Evolutionary conservation across 2,113 vertebrate genomes (phyloP).

Genomic region (Centropus bengalensis): DNA sequence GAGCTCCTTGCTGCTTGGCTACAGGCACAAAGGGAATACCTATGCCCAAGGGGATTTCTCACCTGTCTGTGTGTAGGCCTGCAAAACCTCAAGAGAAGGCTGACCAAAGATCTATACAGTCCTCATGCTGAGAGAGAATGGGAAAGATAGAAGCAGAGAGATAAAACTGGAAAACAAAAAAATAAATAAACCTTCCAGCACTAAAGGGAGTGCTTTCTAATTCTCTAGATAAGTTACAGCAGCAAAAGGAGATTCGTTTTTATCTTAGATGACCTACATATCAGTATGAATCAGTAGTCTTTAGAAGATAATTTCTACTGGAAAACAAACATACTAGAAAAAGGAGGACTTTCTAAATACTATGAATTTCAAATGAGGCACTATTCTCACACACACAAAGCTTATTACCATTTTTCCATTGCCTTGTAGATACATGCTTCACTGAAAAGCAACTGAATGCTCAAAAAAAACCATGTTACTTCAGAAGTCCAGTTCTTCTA

Average conservation of each 20-base stretch:
- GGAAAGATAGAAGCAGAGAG: not conserved
- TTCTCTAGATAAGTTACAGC: not conserved
- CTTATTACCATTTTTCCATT: not conserved
- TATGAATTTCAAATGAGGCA: not conserved
- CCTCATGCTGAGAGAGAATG: not conserved
- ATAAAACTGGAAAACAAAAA: not conserved
- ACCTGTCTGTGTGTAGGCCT: fast-evolving
- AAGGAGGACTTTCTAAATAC: not conserved
- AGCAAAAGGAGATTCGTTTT: not conserved
- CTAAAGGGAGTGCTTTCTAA: not conserved
- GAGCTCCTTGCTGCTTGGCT: not conserved
- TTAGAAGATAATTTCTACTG: not conserved
- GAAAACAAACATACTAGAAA: not conserved
- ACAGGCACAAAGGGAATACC: not conserved
- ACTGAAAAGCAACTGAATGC: not conserved
- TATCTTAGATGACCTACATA: not conserved
- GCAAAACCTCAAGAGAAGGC: not conserved
- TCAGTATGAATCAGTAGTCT: not conserved
- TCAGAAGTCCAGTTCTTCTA: not conserved
- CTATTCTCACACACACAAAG: not conserved
- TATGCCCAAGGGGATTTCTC: not conserved
- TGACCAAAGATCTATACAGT: not conserved
- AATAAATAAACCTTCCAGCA: not conserved
- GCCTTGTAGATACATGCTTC: not conserved
- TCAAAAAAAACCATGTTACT: not conserved